Evolutionary conservation across 2,113 vertebrate species (phyloP).

Genomic region (Triplophysa dalaica): DNA sequence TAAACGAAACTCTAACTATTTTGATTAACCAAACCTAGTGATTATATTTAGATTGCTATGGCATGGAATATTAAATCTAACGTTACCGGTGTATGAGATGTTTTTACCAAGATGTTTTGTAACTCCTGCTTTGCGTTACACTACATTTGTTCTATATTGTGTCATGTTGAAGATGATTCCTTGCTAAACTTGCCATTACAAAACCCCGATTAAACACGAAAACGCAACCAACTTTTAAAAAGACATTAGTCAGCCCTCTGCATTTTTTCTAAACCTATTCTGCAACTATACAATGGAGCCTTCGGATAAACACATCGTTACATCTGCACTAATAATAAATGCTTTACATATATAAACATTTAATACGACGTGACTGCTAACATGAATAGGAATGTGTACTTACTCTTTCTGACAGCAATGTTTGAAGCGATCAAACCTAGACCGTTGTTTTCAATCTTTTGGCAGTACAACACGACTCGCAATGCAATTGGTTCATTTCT

Average conservation of each 20-base stretch:
- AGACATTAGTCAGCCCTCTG: background rate
- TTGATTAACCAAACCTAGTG: too few species aligned
- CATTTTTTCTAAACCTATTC: background rate
- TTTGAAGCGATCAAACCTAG: background rate
- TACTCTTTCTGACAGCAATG: background rate
- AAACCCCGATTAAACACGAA: background rate
- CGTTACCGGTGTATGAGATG: background rate
- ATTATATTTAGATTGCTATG: too few species aligned
- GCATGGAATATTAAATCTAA: background rate
- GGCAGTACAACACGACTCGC: constrained; percentile 76
- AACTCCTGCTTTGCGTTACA: background rate
- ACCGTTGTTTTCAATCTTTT: constrained; percentile 42
- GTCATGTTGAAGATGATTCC: background rate
- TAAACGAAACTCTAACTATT: too few species aligned
- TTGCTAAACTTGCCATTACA: background rate
- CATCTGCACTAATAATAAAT: background rate
- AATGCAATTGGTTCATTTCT: constrained; percentile 69
- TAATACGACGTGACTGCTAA: background rate
- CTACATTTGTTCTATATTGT: background rate
- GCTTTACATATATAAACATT: background rate
- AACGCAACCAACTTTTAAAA: constrained; percentile 14
- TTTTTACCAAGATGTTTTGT: background rate
- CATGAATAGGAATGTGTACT: background rate
- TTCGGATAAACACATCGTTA: background rate
- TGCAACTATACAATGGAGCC: background rate